Evolutionary conservation across 2,888 invertebrate genomes (phyloP).

Genomic region (Cantharis flavilabris): DNA sequence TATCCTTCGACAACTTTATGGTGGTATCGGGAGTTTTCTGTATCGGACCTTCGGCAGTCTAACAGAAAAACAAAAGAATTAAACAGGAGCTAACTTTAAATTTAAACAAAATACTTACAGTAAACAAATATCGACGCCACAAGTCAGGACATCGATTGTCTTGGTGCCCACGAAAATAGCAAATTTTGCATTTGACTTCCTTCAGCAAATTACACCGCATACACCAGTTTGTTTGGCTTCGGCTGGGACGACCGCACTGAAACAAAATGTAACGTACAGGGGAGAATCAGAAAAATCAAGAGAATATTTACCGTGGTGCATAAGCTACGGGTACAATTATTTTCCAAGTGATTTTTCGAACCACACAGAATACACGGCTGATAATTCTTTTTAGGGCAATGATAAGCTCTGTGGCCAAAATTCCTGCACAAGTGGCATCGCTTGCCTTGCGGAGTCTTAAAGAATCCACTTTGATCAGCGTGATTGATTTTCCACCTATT

Average conservation of each 20-base stretch:
- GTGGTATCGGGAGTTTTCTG: conserved; percentile 37
- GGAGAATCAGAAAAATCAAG: accelerated
- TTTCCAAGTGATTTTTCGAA: conserved; percentile 65
- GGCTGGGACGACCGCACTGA: conserved; percentile 70
- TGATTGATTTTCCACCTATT: conserved; percentile 60
- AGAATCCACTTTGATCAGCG: conserved; percentile 28
- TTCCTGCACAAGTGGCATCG: conserved; percentile 70
- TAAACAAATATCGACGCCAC: conserved; percentile 77
- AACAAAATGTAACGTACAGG: conserved; percentile 42
- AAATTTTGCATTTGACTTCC: conserved; percentile 61
- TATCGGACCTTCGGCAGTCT: conserved; percentile 42
- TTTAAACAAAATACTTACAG: conserved; percentile 57
- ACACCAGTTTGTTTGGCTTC: conserved; percentile 64
- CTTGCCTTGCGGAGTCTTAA: conserved; percentile 29
- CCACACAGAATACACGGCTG: conserved; percentile 70
- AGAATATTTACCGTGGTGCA: conserved; percentile 67
- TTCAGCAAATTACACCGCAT: conserved; percentile 63
- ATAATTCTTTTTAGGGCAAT: conserved; percentile 61
- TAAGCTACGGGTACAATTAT: conserved; percentile 70
- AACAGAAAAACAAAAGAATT: conserved; percentile 30
- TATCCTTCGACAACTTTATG: conserved; percentile 47
- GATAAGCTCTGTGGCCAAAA: conserved; percentile 64
- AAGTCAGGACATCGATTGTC: conserved; percentile 69
- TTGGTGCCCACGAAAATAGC: conserved; percentile 67
- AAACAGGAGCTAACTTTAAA: not conserved